phyloP scores from a whole-genome alignment of 2,797 vertebrate species.

The Ara ararauna region DNA sequence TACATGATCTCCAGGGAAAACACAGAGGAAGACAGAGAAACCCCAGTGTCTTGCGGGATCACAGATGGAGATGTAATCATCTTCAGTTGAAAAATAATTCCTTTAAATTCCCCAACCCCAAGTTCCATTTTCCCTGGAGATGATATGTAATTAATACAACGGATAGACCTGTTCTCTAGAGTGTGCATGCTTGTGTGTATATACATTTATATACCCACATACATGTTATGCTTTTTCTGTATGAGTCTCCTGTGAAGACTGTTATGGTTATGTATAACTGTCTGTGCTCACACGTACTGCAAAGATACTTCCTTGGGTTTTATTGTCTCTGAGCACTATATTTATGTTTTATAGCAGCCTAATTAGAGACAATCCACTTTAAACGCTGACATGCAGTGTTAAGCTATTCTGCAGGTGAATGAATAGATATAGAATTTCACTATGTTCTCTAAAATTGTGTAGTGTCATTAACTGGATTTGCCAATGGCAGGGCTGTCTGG shows the following conservation, averaged over 20 bases:
- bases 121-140: not conserved
- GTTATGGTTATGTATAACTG: not conserved
- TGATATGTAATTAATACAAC: not conserved
- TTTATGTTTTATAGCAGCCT: conserved; percentile 39
- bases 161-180: not conserved
- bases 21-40: conserved; percentile 20
- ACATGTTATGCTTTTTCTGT: not conserved
- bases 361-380: conserved; percentile 53
- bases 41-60: not conserved
- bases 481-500: conserved; percentile 13
- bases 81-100: conserved; percentile 8
- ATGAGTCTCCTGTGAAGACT: not conserved
- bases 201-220: not conserved
- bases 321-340: conserved; percentile 36
- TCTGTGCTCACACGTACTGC: not conserved
- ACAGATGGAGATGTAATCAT: not conserved
- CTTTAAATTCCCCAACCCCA: not conserved
- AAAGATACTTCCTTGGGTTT: conserved; percentile 11
- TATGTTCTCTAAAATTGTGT: not conserved
- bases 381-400: conserved; percentile 21
- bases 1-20: not conserved
- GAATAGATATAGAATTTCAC: conserved; percentile 4
- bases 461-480: conserved; percentile 5
- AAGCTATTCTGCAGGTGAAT: conserved; percentile 58
- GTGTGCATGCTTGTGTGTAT: not conserved